Base-by-base conservation (phyloP, 23 tunicate genomes). In the Ascidia mentula region DNA sequence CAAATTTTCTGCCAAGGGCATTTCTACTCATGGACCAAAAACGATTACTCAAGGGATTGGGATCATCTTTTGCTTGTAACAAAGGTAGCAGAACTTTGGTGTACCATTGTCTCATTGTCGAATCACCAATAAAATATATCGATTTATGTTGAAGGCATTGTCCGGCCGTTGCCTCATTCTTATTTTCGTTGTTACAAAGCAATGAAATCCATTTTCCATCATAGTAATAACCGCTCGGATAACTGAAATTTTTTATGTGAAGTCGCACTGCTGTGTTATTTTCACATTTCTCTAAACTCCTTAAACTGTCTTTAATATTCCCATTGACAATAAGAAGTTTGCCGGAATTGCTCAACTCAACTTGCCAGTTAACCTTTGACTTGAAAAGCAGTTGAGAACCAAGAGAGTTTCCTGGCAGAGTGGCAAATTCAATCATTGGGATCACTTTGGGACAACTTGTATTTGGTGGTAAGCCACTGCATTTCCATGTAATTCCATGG, bases 81-180 rank as follows among this genome's bases (percentile, higher is more conserved):
- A 34, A 9, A 1, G 8, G 28, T 0, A 35, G 40, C n/a, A 79
- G 46, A 39, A 38, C 30, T 18, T 59, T 26, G 60, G 70, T 20
- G 13, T 53, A 80, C 45, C 60, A 79, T 38, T 86, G 85, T 39
- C 90, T 69, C 36, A 87, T 87, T 18, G 92, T 87, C 34, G 92
- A 87, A 77, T 87, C 92, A 31, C 86, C 92, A 13, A 87, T 31
- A 2, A 87, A 60, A 39, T 65, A 76, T 18, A 87, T 36, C 15
- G 53, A 28, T 69, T 82, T 87, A 59, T 82, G 45, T 0, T 74
- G 45, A 28, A 78, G 38, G 40, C 89, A 85, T 12, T 31, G 18
- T 40, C 73, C 37, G 12, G 40, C 13, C 33, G 38, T 31, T 32
- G 37, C 45, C n/a, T 72, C 69, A 34, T 40, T 37, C 26, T 17